Conservation (phyloP, 1,140 invertebrate genomes). For the Ladona fulva region DNA sequence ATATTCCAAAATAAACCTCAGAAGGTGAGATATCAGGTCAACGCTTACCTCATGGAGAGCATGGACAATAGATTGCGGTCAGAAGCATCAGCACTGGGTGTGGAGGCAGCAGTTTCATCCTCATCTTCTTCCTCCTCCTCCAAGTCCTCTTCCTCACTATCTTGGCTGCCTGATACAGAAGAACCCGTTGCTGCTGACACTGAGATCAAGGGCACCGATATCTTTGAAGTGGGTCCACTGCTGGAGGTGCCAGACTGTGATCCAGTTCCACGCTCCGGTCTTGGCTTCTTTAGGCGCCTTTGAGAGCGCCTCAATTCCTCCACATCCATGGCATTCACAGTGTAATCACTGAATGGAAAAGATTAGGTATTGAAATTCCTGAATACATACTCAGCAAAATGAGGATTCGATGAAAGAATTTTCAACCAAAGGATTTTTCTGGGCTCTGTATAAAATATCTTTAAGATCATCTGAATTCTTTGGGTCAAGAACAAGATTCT, state of each 20-base stretch:
- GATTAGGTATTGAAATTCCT: no score
- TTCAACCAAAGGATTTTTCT: no score
- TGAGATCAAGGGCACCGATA: slow-evolving; percentile 19
- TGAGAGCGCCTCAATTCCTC: slow-evolving; percentile 49
- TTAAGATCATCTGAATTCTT: no score
- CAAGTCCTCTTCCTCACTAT: slow-evolving; percentile 66
- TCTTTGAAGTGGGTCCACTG: background rate
- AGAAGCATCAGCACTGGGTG: slow-evolving; percentile 61
- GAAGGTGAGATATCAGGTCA: background rate
- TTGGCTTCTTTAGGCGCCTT: slow-evolving; percentile 52
- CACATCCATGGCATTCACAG: slow-evolving; percentile 77
- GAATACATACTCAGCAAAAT: no score
- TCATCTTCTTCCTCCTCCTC: background rate
- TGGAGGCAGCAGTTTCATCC: slow-evolving; percentile 52
- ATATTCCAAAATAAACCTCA: no score
- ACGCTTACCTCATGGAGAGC: slow-evolving; percentile 23
- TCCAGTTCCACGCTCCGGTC: slow-evolving; percentile 19
- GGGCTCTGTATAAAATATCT: no score
- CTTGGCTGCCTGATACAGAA: slow-evolving; percentile 55
- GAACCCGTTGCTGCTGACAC: background rate
- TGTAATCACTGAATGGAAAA: slow-evolving; percentile 54
- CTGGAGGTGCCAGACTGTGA: background rate
- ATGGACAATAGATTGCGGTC: slow-evolving; percentile 45
- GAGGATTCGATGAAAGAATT: no score
- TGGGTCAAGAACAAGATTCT: no score